Base-by-base conservation (phyloP, 2,113 vertebrate species). In the Platichthys stellatus region DNA sequence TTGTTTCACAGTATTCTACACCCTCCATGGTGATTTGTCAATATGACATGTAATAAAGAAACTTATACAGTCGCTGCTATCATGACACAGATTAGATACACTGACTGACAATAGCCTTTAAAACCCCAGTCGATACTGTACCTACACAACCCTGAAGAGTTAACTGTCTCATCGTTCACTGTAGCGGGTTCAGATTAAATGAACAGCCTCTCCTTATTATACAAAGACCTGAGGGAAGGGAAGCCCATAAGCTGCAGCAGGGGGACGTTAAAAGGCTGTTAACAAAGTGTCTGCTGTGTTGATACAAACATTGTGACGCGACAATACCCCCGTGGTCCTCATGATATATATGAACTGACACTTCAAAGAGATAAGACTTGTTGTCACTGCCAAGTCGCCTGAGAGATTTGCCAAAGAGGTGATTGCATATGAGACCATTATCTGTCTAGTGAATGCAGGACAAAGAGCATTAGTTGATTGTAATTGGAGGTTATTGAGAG, bases 201-300 rank as follows among this genome's bases (percentile, higher is more conserved):
- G 18, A 79, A 54, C 77, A 69, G 31, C 51, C 51, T 45, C 43
- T 65, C 18, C 69, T 76, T 61, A 81, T 78, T 78, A 82, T 76
- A 62, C 60, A 64, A 23, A 43, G 26, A 76, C 75, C 81, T 69
- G 61, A 28, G 75, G 81, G 64, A 63, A 57, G 67, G 63, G 63
- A 68, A 78, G 65, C 12, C 49, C 75, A 69, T 57, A 68, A 72
- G 21, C 66, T 75, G 67, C 62, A 63, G 35, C 38, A 21, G n/a
- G 71, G 80, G 72, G 79, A 63, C 79, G 73, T 78, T 89, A 6
- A 80, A 73, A 84, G 65, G 64, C 68, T 86, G 45, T 79, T 77
- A 85, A 87, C 75, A 84, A 77, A 81, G 82, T 76, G 72, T 72
- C 61, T 70, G 80, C 67, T 66, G 71, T 75, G 77, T 72, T 83